Percentiles rank a stretch among this genome's conserved stretches.
Conservation (phyloP, 2,888 invertebrate genomes). For the Notodonta dromedarius region DNA sequence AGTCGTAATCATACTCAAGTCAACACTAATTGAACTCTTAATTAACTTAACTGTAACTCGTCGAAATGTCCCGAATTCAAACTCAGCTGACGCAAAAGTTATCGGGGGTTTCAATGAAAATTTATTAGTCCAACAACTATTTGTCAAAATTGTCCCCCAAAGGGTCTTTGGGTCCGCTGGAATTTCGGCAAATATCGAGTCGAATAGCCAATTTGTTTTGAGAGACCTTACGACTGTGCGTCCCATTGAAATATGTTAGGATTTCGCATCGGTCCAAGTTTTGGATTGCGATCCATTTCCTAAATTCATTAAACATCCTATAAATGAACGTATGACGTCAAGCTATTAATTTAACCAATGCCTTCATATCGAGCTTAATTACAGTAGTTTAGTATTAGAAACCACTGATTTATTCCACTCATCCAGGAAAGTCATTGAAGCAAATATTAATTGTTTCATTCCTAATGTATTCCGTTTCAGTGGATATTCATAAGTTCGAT, state of each 20-base stretch:
- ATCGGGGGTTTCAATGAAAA: constrained; percentile 78
- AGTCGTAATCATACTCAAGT: constrained; percentile 71
- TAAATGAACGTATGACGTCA: constrained; percentile 23
- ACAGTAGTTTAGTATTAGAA: background rate
- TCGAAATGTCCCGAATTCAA: constrained; percentile 72
- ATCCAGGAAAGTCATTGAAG: background rate
- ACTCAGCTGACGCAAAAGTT: constrained; percentile 73
- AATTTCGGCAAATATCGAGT: constrained; percentile 73
- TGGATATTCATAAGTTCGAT: background rate
- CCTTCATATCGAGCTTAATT: background rate
- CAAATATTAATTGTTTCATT: background rate
- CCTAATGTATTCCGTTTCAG: background rate
- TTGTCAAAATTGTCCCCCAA: constrained; percentile 78
- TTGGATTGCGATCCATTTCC: constrained; percentile 28
- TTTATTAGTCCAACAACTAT: constrained; percentile 80
- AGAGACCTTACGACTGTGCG: constrained; percentile 41
- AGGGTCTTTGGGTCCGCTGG: constrained; percentile 56
- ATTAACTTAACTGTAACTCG: constrained; percentile 76
- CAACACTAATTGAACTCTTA: constrained; percentile 77
- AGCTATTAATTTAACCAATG: constrained; percentile 9
- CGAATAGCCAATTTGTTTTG: constrained; percentile 71
- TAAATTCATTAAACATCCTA: constrained; percentile 20
- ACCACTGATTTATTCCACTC: background rate
- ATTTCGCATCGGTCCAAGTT: constrained; percentile 41
- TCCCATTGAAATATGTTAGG: constrained; percentile 50